Base-by-base conservation (phyloP, 2,797 vertebrate species). In the Dendrocincla tyrannina region DNA sequence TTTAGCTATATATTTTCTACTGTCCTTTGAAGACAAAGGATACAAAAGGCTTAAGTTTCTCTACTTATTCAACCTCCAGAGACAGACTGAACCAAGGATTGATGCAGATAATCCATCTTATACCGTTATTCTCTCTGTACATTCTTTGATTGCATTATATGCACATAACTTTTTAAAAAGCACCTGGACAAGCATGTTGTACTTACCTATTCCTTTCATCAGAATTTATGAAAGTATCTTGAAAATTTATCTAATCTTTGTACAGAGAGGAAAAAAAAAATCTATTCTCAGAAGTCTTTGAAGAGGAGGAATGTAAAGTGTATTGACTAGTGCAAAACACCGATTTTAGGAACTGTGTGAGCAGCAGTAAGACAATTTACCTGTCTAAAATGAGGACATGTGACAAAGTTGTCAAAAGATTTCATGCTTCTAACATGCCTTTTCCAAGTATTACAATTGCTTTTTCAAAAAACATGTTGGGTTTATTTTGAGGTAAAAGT, bases 371-470 rank as follows among this genome's bases (percentile, higher is more conserved):
- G 73, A 66, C 32, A 93, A 93, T 91, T 93, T 89, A 44, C 27
- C 52, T 91, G 79, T 88, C 85, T 91, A 79, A 91, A 86, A 84
- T 30, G 46, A 93, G 67, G 66, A 91, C 56, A 88, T 35, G 46
- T 93, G 89, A 88, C 85, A 95, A 88, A 92, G 44, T 4, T 81
- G 56, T 82, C 73, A 9, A 73, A 88, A 92, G 70, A 73, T 58
- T 76, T 93, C 88, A 73, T 74, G 59, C 22, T 46, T 84, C n/a
- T 69, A 78, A 76, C 56, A 75, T 50, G 32, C 6, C 70, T 93
- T 89, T 76, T 42, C 47, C 44, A 91, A 85, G 55, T 81, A 90
- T 70, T 89, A 79, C 32, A 85, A 73, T 17, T 20, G 32, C 27
- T 75, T 81, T 66, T 84, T 62, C 7, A 59, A 58, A 89, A 86